Conservation (phyloP, 2,797 vertebrate genomes). For the Scarus forsteni region DNA sequence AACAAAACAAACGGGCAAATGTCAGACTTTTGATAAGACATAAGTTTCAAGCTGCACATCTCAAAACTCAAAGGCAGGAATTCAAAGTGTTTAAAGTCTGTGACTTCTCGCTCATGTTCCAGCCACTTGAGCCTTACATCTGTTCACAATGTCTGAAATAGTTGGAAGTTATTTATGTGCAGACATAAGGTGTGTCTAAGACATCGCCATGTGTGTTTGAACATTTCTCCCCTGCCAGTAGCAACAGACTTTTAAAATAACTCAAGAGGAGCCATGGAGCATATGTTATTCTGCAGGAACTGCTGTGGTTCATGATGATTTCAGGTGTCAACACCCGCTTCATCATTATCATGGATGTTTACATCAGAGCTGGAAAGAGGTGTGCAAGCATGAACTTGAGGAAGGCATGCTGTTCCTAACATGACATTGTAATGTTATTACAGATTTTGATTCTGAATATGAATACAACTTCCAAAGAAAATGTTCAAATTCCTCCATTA, state of each 20-base stretch:
- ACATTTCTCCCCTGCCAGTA: conserved; percentile 38
- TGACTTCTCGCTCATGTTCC: not conserved
- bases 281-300: conserved; percentile 13
- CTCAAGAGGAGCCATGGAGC: conserved; percentile 38
- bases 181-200: conserved; percentile 46
- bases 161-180: conserved; percentile 52
- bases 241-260: conserved; percentile 58
- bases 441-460: too few species aligned
- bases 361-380: conserved; percentile 37
- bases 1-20: too few species aligned
- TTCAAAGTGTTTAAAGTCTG: conserved; percentile 3
- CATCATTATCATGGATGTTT: conserved; percentile 30
- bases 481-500: too few species aligned
- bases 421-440: too few species aligned
- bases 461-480: too few species aligned
- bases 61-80: conserved; percentile 6
- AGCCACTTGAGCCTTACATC: conserved; percentile 45
- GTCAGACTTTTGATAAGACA: too few species aligned
- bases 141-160: conserved; percentile 59
- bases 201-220: conserved; percentile 12
- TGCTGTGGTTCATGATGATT: conserved; percentile 2
- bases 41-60: conserved; percentile 2
- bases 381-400: conserved; percentile 1
- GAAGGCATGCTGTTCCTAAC: too few species aligned
- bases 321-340: not conserved